phyloP scores from a whole-genome alignment of 2,113 vertebrate species.

The Rhinogobius similis region DNA sequence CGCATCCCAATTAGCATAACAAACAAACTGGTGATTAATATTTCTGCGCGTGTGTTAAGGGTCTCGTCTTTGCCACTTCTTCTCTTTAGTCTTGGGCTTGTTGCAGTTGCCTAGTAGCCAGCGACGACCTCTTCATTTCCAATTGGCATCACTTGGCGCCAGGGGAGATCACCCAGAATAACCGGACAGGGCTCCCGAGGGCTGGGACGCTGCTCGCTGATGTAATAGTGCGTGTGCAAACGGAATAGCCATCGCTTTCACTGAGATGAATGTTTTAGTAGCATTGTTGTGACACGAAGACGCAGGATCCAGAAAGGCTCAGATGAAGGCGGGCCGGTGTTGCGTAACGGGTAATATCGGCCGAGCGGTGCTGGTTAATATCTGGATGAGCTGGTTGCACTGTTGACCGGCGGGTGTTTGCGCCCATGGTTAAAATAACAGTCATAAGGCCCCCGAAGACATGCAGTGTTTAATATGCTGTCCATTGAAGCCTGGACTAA shows the following conservation, averaged over 20 bases:
- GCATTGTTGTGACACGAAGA: slow-evolving; percentile 16
- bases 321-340: slow-evolving; percentile 3
- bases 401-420: slow-evolving; percentile 29
- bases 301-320: slow-evolving; percentile 7
- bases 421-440: slow-evolving; percentile 13
- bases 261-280: slow-evolving; percentile 12
- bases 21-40: slow-evolving; percentile 42
- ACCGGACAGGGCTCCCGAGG: slow-evolving; percentile 55
- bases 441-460: not conserved
- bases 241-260: slow-evolving; percentile 34
- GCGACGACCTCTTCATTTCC: slow-evolving; percentile 46
- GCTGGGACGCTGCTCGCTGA: slow-evolving; percentile 33
- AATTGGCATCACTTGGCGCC: slow-evolving; percentile 59
- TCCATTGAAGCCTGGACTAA: not conserved
- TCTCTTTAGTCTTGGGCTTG: slow-evolving; percentile 15
- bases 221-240: slow-evolving; percentile 39
- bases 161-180: slow-evolving; percentile 59
- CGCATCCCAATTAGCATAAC: slow-evolving; percentile 58
- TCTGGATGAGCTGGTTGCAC: slow-evolving; percentile 7
- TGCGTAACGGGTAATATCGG: slow-evolving; percentile 15
- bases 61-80: slow-evolving; percentile 41
- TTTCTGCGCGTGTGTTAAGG: slow-evolving; percentile 10
- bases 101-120: slow-evolving; percentile 65
- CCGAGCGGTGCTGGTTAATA: not conserved
- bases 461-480: not conserved